Conservation (phyloP, 2,113 vertebrate species). For the Syngnathus floridae region DNA sequence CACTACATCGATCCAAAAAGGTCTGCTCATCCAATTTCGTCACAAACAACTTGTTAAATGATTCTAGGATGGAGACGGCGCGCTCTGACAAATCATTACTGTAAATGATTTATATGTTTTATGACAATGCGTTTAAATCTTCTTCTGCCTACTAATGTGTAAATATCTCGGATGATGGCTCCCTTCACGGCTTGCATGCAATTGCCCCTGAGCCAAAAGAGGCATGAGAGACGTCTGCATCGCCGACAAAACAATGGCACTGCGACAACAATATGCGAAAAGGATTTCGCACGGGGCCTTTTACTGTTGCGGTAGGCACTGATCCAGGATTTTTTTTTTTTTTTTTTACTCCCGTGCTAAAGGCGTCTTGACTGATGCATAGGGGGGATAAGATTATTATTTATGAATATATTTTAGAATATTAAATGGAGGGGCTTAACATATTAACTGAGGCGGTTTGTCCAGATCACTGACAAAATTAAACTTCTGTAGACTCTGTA, state of each 20-base stretch:
- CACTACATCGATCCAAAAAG: conserved; percentile 15
- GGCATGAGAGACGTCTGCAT: not conserved
- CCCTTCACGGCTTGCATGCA: not conserved
- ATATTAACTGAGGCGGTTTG: not conserved
- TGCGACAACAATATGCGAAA: not conserved
- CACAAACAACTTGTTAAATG: not conserved
- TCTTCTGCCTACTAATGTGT: not conserved
- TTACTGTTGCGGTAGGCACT: not conserved
- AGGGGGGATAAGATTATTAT: not conserved
- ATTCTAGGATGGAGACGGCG: conserved; percentile 16
- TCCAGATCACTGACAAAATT: not conserved
- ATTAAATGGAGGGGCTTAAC: not conserved
- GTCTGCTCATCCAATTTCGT: not conserved
- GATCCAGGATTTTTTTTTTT: too few relatives aligned
- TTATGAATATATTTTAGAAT: too few relatives aligned
- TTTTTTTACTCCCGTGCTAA: too few relatives aligned
- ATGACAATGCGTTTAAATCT: not conserved
- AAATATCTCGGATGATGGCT: not conserved
- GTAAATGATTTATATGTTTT: not conserved
- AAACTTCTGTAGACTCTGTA: not conserved
- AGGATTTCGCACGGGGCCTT: not conserved
- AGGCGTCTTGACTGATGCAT: too few relatives aligned
- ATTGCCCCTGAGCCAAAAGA: not conserved
- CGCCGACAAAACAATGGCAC: not conserved
- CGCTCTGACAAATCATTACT: not conserved